Evolutionary conservation across 2,797 vertebrate species (phyloP).

Genomic region (Enteromius viviparus): DNA sequence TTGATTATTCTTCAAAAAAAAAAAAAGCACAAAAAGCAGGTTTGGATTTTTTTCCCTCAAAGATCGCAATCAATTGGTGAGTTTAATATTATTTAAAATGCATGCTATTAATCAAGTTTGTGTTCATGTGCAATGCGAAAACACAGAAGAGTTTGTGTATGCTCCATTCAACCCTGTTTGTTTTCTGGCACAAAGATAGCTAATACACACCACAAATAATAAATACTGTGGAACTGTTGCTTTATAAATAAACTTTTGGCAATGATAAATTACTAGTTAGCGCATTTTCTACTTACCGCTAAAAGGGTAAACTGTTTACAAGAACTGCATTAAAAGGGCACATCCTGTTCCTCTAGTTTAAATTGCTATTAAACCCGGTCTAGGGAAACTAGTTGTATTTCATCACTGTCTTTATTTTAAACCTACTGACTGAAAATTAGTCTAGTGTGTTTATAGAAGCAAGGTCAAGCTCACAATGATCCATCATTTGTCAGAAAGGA

Average conservation of each 20-base stretch:
- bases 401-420: constrained; percentile 12
- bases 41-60: constrained; percentile 28
- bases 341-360: constrained; percentile 22
- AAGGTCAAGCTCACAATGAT: constrained; percentile 6
- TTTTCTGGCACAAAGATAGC: not conserved
- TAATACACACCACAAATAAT: constrained; percentile 37
- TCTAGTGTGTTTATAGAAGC: constrained; percentile 17
- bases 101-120: not conserved
- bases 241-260: constrained; percentile 61
- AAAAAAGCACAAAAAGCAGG: not conserved
- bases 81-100: not conserved
- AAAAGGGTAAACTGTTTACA: constrained; percentile 67
- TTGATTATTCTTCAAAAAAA: constrained; percentile 7
- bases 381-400: constrained; percentile 25
- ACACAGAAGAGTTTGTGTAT: not conserved
- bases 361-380: constrained; percentile 16
- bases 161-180: not conserved
- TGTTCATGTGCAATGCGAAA: not conserved
- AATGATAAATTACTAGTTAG: constrained; percentile 62
- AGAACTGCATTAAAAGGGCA: constrained; percentile 49
- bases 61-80: not conserved
- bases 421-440: constrained; percentile 1
- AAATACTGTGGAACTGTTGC: constrained; percentile 42
- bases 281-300: constrained; percentile 56
- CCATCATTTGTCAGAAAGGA: constrained; percentile 15